Percentiles rank a stretch among this genome's conserved stretches.
phyloP scores from a whole-genome alignment of 1,140 invertebrate genomes.

The Dreissena rostriformis region DNA sequence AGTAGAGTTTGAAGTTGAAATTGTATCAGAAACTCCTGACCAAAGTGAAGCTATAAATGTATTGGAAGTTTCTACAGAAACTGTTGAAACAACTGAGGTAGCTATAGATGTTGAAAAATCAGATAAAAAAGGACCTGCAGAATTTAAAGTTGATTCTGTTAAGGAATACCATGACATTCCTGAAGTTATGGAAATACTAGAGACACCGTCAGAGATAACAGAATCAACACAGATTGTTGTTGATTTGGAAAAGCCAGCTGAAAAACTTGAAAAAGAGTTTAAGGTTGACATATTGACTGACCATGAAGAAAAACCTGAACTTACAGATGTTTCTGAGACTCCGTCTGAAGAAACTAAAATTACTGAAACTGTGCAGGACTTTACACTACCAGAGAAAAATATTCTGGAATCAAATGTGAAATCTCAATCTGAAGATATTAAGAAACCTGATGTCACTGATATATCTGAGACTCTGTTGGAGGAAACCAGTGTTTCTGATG shows the following conservation, averaged over 20 bases:
- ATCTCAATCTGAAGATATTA: conserved; percentile 20
- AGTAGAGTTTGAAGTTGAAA: conserved; percentile 20
- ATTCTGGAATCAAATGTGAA: conserved; percentile 58
- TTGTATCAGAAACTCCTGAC: conserved; percentile 17
- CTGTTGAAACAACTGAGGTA: conserved; percentile 38
- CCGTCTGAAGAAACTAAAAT: conserved; percentile 40
- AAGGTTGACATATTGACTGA: conserved; percentile 61
- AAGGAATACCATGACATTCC: conserved; percentile 50
- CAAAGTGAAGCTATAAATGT: conserved; percentile 70
- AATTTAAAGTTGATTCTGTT: conserved; percentile 46
- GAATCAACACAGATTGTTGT: conserved; percentile 43
- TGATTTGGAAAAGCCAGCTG: conserved; percentile 42
- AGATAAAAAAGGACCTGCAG: conserved; percentile 43
- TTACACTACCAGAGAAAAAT: conserved; percentile 53
- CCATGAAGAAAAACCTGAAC: conserved; percentile 52
- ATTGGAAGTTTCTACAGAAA: conserved; percentile 34
- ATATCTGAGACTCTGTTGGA: conserved; percentile 26
- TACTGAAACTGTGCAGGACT: conserved; percentile 52
- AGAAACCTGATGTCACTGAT: conserved; percentile 42
- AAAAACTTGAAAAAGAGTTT: conserved; percentile 54
- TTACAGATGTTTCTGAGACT: conserved; percentile 51
- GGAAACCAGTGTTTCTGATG: conserved; percentile 52
- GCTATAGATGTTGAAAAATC: conserved; percentile 50
- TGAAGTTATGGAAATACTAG: conserved; percentile 48
- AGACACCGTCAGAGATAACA: conserved; percentile 49